phyloP scores from a whole-genome alignment of 2,888 invertebrate species.

The Mesochorus sp. region DNA sequence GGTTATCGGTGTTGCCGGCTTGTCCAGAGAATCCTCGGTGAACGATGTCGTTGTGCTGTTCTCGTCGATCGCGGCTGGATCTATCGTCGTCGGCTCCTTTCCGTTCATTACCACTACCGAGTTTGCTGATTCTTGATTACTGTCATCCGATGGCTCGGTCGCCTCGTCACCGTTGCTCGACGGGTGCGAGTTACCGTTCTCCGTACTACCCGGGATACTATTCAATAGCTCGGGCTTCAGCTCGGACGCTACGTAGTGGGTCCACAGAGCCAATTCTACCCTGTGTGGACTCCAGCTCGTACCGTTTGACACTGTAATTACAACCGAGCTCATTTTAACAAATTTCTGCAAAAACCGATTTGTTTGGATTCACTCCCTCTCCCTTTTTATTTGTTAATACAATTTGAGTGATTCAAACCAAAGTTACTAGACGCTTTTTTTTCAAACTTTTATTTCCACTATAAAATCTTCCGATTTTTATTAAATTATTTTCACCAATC shows the following conservation, averaged over 20 bases:
- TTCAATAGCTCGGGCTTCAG: constrained; percentile 92
- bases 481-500: too few relatives aligned
- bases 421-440: too few relatives aligned
- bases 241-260: constrained; percentile 94
- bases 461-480: too few relatives aligned
- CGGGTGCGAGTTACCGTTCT: constrained; percentile 82
- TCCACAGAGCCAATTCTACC: constrained; percentile 96
- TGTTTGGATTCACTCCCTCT: too few relatives aligned
- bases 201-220: constrained; percentile 84
- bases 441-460: too few relatives aligned
- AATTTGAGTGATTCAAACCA: too few relatives aligned
- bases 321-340: too few relatives aligned
- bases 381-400: too few relatives aligned
- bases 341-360: too few relatives aligned
- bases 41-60: constrained; percentile 90
- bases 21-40: constrained; percentile 89
- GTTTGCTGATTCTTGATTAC: constrained; percentile 86
- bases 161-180: constrained; percentile 81
- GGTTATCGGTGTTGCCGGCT: constrained; percentile 85
- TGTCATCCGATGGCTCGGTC: constrained; percentile 87
- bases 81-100: constrained; percentile 81
- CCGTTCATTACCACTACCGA: constrained; percentile 84
- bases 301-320: constrained; percentile 79
- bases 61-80: constrained; percentile 84
- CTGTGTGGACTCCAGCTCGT: constrained; percentile 85